Evolutionary conservation across 2,113 vertebrate genomes (phyloP).

Genomic region (Aramus guarauna): DNA sequence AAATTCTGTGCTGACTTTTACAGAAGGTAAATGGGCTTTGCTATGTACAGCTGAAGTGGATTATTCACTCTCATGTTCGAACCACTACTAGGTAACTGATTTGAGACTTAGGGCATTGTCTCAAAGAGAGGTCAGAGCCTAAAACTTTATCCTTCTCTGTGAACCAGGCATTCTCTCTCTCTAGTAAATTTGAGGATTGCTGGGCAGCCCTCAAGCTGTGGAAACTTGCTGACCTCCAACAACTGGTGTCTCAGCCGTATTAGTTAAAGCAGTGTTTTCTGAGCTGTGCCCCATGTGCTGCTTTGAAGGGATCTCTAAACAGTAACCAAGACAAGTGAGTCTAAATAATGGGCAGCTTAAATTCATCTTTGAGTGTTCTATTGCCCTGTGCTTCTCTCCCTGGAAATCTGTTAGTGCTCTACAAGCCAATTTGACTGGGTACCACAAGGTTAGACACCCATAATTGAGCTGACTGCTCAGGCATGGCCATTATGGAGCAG

Average conservation of each 20-base stretch:
- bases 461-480: not conserved
- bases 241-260: not conserved
- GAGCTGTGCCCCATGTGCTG: not conserved
- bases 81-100: not conserved
- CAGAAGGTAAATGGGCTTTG: not conserved
- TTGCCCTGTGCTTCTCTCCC: not conserved
- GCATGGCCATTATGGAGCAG: not conserved
- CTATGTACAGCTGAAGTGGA: rapidly evolving
- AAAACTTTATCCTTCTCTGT: not conserved
- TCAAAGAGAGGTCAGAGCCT: not conserved
- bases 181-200: not conserved
- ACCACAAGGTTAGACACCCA: not conserved
- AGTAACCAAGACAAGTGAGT: not conserved
- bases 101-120: not conserved
- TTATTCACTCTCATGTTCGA: not conserved
- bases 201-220: not conserved
- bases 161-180: not conserved
- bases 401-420: not conserved
- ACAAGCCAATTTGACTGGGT: not conserved
- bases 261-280: not conserved
- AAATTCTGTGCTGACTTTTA: not conserved
- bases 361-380: not conserved
- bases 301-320: not conserved
- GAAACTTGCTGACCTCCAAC: not conserved
- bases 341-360: not conserved